A percentile compares a stretch with the other conserved stretches of the same genome.
These are phyloP conservation scores for Marcusenius ussheri DNA, from an alignment of 2,113 vertebrate species.

Conservation along the genomic window DNA sequence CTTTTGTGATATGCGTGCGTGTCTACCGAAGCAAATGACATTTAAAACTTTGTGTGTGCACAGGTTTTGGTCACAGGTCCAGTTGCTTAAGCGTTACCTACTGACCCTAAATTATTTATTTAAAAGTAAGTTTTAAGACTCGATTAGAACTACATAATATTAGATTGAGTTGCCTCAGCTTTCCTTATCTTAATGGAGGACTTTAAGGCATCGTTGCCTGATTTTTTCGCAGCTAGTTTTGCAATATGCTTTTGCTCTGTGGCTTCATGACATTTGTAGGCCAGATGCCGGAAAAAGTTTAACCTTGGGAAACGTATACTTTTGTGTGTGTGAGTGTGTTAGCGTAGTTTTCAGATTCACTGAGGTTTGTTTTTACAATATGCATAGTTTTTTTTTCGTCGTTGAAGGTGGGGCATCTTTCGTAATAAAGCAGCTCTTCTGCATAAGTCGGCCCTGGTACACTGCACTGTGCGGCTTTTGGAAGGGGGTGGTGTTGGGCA, in stretches of 20 bases:
- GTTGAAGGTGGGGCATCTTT: background rate
- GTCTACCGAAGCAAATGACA: background rate
- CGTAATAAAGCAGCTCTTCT: background rate
- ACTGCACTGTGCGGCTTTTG: background rate
- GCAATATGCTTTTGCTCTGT: background rate
- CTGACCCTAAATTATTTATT: background rate
- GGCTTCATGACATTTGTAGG: background rate
- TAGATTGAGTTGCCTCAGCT: background rate
- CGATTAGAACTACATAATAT: background rate
- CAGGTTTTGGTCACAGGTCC: background rate
- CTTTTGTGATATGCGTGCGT: background rate
- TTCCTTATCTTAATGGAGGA: background rate
- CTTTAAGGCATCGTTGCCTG: background rate
- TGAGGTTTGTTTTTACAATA: background rate
- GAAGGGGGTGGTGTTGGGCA: background rate
- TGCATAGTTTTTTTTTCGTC: background rate
- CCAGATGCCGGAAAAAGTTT: background rate
- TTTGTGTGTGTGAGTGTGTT: background rate
- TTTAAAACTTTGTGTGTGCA: background rate
- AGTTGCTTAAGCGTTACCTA: background rate
- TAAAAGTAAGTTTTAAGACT: background rate
- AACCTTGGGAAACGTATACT: background rate
- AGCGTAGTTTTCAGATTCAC: background rate
- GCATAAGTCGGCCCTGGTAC: background rate
- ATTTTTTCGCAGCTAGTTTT: background rate